A percentile compares a stretch with the other conserved stretches of the same genome.
Conservation (phyloP, 2,113 vertebrate species). For the Morone chrysops region DNA sequence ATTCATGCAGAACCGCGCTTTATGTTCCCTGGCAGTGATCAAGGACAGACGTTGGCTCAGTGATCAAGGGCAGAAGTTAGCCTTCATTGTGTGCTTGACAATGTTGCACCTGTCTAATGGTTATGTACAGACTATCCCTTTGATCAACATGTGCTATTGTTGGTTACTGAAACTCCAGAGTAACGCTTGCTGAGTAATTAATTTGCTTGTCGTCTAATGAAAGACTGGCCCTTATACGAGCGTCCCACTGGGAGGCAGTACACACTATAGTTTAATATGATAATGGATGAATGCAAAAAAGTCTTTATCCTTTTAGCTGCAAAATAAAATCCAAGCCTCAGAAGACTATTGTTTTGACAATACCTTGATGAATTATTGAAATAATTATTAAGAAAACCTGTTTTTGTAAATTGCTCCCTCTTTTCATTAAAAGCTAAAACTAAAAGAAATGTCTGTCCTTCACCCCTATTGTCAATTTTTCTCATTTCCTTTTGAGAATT, state of each 20-base stretch:
- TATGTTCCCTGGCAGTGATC: constrained; percentile 56
- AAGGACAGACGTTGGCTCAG: constrained; percentile 48
- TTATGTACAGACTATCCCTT: constrained; percentile 36
- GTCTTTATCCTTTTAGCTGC: background rate
- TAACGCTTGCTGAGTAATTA: constrained; percentile 30
- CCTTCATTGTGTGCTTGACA: constrained; percentile 39
- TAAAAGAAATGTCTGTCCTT: background rate
- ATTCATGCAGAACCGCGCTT: constrained; percentile 50
- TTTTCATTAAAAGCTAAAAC: background rate
- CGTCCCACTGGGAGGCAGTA: constrained; percentile 36
- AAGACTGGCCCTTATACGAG: background rate
- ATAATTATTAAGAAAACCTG: background rate
- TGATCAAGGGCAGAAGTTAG: constrained; percentile 48
- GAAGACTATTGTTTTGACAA: background rate
- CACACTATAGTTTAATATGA: background rate
- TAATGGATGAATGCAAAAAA: background rate
- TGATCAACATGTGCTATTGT: constrained; percentile 44
- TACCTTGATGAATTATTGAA: background rate
- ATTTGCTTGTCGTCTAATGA: constrained; percentile 40
- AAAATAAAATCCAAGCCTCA: background rate
- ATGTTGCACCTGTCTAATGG: constrained; percentile 70
- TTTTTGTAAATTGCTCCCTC: background rate
- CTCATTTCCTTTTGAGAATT: constrained; percentile 43
- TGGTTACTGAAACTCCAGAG: constrained; percentile 23
- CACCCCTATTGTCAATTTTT: constrained; percentile 21